phyloP scores from a whole-genome alignment of 2,113 vertebrate species.

The Myrmecobius fasciatus region DNA sequence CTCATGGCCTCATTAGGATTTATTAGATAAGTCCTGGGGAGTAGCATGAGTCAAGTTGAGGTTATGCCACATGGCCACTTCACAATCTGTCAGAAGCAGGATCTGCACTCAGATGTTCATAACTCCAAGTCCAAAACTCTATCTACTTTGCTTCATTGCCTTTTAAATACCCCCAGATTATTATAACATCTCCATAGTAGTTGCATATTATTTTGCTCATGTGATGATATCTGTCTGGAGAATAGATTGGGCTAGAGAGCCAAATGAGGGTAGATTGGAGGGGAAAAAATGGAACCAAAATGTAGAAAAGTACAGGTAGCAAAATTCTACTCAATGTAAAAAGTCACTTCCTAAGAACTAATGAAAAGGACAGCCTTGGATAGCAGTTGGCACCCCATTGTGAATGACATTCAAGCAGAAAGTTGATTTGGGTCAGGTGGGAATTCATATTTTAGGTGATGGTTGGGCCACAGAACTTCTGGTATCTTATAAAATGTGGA shows the following conservation, averaged over 20 bases:
- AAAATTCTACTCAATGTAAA: background rate
- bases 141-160: background rate
- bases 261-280: background rate
- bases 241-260: background rate
- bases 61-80: background rate
- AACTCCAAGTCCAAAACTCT: background rate
- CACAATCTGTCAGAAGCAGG: background rate
- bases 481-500: background rate
- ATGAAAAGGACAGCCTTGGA: background rate
- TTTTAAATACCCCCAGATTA: background rate
- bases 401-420: background rate
- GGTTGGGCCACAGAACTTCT: background rate
- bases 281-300: background rate
- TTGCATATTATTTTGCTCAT: background rate
- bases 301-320: background rate
- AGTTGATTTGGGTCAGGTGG: background rate
- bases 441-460: background rate
- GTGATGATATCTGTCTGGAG: conserved; percentile 25
- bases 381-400: background rate
- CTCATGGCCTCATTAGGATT: background rate
- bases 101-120: background rate
- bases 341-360: background rate
- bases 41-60: background rate
- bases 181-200: background rate
- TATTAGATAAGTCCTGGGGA: background rate